Percentiles rank a stretch among this genome's conserved stretches.
phyloP scores from a whole-genome alignment of 2,113 vertebrate species.

The Raja brachyura region DNA sequence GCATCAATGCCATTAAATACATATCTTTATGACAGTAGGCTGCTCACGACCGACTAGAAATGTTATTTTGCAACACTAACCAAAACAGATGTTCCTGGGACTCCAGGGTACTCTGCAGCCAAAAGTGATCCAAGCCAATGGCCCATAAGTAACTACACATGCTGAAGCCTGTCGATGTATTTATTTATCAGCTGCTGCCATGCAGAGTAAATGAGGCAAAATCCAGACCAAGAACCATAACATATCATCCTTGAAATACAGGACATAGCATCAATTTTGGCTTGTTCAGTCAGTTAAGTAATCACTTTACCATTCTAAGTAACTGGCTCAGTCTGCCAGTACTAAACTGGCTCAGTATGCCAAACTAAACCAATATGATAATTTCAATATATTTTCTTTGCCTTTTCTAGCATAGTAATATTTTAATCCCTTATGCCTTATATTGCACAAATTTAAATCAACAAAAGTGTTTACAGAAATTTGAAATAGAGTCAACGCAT shows the following conservation, averaged over 20 bases:
- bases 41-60: not conserved
- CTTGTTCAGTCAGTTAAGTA: not conserved
- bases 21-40: not conserved
- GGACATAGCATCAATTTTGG: not conserved
- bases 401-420: not conserved
- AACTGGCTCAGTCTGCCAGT: not conserved
- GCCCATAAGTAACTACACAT: not conserved
- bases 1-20: not conserved
- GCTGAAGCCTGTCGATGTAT: not conserved
- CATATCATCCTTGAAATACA: not conserved
- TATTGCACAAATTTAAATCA: not conserved
- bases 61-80: not conserved
- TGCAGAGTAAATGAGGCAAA: not conserved
- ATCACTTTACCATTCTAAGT: not conserved
- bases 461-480: not conserved
- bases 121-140: not conserved
- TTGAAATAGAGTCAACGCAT: not conserved
- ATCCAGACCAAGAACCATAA: not conserved
- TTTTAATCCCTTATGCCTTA: not conserved
- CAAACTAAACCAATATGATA: not conserved
- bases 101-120: not conserved
- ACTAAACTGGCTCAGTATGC: not conserved
- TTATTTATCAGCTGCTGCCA: slow-evolving; percentile 12
- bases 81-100: not conserved
- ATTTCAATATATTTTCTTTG: not conserved